phyloP scores from a whole-genome alignment of 2,113 vertebrate genomes.

The Stegastes partitus region DNA sequence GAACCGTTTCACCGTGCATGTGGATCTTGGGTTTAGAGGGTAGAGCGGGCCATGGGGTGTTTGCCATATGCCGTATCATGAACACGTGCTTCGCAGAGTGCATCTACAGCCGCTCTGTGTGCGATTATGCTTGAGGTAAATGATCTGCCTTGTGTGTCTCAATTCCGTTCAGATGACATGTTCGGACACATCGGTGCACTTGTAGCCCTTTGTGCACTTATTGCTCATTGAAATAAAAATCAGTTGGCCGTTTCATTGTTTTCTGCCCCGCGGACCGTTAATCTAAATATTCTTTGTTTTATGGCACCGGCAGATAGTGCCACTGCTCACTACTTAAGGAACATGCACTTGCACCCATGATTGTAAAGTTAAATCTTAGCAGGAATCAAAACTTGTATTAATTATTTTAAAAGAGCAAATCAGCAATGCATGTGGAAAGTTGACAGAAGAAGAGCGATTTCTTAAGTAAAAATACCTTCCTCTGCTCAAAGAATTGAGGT shows the following conservation, averaged over 20 bases:
- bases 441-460: background rate
- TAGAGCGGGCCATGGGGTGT: background rate
- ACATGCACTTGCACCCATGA: background rate
- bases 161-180: constrained; percentile 28
- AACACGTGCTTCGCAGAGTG: constrained; percentile 7
- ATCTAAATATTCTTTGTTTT: constrained; percentile 16
- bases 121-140: background rate
- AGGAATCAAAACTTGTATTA: too few species aligned
- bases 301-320: background rate
- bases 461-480: background rate
- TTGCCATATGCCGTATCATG: background rate
- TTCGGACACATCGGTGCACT: constrained; percentile 19
- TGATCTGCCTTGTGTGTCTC: constrained; percentile 5
- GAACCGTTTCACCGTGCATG: constrained; percentile 16
- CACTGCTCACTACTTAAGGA: background rate
- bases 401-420: background rate
- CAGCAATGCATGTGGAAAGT: background rate
- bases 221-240: constrained; percentile 30
- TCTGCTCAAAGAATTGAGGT: background rate
- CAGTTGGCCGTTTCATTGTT: constrained; percentile 46
- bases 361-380: too few species aligned
- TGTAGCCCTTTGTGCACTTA: constrained; percentile 6
- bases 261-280: background rate
- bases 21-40: constrained; percentile 13
- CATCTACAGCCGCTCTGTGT: background rate